Percentiles rank a stretch among this genome's conserved stretches.
phyloP scores from a whole-genome alignment of 1,140 invertebrate genomes.

The Drosophila eugracilis region DNA sequence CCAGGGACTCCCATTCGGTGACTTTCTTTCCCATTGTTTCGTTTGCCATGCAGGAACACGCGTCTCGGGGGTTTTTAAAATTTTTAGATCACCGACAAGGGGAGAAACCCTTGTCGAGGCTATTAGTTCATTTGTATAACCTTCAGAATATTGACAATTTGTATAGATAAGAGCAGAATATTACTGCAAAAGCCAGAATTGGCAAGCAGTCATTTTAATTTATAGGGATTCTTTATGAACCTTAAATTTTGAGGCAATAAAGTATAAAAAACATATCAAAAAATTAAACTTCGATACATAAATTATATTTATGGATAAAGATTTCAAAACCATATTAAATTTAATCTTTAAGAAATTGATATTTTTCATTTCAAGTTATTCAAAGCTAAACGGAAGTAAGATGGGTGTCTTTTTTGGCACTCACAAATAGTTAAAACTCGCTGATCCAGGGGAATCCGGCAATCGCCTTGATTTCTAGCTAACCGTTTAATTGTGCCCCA shows the following conservation, averaged over 20 bases:
- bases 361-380: too few relatives aligned
- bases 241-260: neutral
- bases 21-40: constrained; percentile 21
- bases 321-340: too few relatives aligned
- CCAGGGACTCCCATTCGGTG: constrained; percentile 45
- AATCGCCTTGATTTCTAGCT: constrained; percentile 29
- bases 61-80: constrained; percentile 36
- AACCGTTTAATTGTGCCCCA: constrained; percentile 16
- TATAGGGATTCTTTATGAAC: neutral
- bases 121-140: neutral
- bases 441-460: constrained; percentile 19
- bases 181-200: neutral
- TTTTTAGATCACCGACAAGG: constrained; percentile 1
- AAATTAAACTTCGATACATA: too few relatives aligned
- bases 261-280: neutral
- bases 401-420: too few relatives aligned
- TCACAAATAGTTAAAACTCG: neutral
- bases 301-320: too few relatives aligned
- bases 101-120: neutral
- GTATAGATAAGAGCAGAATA: neutral
- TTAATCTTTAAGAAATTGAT: too few relatives aligned
- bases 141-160: neutral
- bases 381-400: too few relatives aligned
- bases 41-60: constrained; percentile 25
- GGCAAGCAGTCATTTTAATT: neutral